Base-by-base conservation (phyloP, 2,113 vertebrate genomes). In the Probosciger aterrimus region DNA sequence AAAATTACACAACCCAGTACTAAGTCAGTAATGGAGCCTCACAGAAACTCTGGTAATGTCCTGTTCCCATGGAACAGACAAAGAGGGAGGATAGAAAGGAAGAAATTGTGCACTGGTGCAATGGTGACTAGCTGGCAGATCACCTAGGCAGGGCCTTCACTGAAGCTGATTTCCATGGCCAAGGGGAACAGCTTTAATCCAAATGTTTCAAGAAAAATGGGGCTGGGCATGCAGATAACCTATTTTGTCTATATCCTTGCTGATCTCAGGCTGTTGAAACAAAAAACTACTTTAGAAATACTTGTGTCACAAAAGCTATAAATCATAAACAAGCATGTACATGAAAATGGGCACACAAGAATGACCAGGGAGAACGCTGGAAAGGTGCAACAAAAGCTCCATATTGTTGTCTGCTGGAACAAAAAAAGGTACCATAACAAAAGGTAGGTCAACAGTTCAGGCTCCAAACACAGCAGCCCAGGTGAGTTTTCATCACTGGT, bases 1-100 rank as follows among this genome's bases (percentile, higher is more conserved):
- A 96, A 92, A 84, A 86, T 86, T 88, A 64, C 55, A 64, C 35
- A 93, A 60, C 43, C 23, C 13, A 19, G 50, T 55, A 75, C 30
- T 63, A 79, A 83, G 60, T 49, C 64, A 33, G 76, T 55, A 70
- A 60, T 5, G 0, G 37, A 91, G 60, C 63, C 52, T 77, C 18
- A 37, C 4, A 47, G 65, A 55, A 92, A 68, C 12, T 43, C 46
- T 35, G 74, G 17, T 73, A 28, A 75, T 79, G 71, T 89, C 30
- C 35, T 89, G 7, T 84, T 95, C 60, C 74, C 30, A 41, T 11
- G 37, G 24, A 88, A 91, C 11, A 88, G 41, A 55, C n/a, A 53
- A 78, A 69, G 68, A 63, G 9, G 41, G 30, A 88, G 4, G 19
- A 44, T 1, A 67, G 37, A 78, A 93, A 43, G 19, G 14, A 49